Evolutionary conservation across 2,797 vertebrate genomes (phyloP).

Genomic region (Diplodus sargus): DNA sequence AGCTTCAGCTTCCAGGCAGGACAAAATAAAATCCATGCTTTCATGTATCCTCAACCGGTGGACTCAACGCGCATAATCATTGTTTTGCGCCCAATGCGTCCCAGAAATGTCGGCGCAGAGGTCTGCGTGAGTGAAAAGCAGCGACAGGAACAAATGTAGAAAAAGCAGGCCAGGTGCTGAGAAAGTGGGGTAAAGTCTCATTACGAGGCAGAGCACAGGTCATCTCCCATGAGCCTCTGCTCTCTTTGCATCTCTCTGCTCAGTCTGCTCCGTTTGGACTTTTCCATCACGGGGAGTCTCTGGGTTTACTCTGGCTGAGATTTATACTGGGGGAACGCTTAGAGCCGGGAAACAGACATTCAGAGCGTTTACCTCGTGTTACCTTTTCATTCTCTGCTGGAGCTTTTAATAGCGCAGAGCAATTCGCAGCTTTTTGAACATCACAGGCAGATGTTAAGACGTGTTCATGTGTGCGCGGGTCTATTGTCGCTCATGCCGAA

Average conservation of each 20-base stretch:
- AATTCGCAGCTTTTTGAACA: conserved; percentile 13
- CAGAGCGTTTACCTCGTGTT: conserved; percentile 44
- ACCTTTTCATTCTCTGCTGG: conserved; percentile 43
- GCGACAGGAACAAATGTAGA: conserved; percentile 56
- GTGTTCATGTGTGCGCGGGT: neutral
- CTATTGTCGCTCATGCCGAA: neutral
- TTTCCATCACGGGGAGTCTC: conserved; percentile 49
- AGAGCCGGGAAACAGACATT: conserved; percentile 41
- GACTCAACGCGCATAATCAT: conserved; percentile 57
- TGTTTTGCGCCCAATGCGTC: conserved; percentile 33
- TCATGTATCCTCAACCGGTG: conserved; percentile 26
- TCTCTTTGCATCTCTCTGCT: conserved; percentile 62
- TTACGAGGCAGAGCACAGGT: conserved; percentile 78
- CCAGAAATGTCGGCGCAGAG: conserved; percentile 44
- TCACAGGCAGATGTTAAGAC: conserved; percentile 3
- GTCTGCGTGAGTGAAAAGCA: conserved; percentile 63
- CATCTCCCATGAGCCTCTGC: conserved; percentile 67
- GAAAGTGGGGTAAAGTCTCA: conserved; percentile 78
- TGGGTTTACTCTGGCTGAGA: conserved; percentile 57
- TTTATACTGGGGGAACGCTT: conserved; percentile 21
- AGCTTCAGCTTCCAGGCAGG: conserved; percentile 60
- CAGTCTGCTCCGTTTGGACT: conserved; percentile 60
- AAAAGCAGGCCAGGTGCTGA: conserved; percentile 70
- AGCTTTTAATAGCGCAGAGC: conserved; percentile 36
- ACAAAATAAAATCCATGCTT: conserved; percentile 35